Evolutionary conservation across 2,113 vertebrate species (phyloP), one percentile per base, ranked within the genome.

Genomic region (Chaetorhynchus papuensis): DNA sequence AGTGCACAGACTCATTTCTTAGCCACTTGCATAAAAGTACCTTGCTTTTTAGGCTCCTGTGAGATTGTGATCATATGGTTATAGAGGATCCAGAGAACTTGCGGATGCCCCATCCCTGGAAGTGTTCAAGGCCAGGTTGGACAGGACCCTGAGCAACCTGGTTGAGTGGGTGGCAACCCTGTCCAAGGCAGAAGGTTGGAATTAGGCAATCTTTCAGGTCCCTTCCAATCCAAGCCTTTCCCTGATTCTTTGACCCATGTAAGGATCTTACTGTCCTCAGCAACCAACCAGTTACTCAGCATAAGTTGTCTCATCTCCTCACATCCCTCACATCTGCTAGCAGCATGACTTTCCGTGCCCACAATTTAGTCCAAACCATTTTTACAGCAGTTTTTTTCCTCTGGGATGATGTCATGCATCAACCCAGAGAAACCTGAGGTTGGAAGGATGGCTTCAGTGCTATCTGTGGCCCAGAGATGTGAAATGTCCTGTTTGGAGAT

Each of bases 281-380:
- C 16, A 80, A 5, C 13, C 17, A 54, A 45, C 0, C 7, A 9
- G 26, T 80, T 44, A 59, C 17, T 60, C 37, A 47, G 30, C 15
- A 24, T 9, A 35, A 52, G 6, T 10, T 4, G 0, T 19, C 41
- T 54, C 23, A 68, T 11, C 15, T 59, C 45, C n/a, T 89, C 54
- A 44, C 11, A 56, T 2, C 14, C 23, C 21, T 21, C 50, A n/a
- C 21, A 39, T 59, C 35, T 77, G 14, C 8, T 7, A 10, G 11
- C 6, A 45, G 7, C 30, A 28, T 0, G 0, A 47, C 1, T 27
- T 86, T 65, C 41, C 44, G 4, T 5, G 21, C 30, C 49, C 9
- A 1, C 35, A 11, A 33, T 59, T 84, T 15, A 35, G 8, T 31
- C 28, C 9, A 42, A 75, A 49, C 3, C 5, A 23, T 16, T 45